phyloP scores from a whole-genome alignment of 1,140 invertebrate species.

The Brevipalpus yothersi region DNA sequence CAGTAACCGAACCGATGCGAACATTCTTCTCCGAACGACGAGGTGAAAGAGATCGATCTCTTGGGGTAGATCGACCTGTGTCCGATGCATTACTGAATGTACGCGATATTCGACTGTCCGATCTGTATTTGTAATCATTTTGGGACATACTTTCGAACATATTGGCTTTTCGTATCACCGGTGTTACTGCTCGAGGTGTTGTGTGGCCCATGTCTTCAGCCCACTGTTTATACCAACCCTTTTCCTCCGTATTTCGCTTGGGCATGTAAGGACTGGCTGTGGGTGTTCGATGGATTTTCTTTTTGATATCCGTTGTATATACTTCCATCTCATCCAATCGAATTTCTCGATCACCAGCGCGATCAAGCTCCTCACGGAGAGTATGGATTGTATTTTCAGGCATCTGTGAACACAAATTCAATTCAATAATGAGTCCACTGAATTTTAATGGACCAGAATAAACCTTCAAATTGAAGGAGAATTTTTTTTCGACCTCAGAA shows the following conservation, averaged over 20 bases:
- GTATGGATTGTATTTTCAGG: too few relatives aligned
- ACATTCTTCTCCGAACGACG: not conserved
- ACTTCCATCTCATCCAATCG: too few relatives aligned
- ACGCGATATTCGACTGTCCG: not conserved
- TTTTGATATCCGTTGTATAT: too few relatives aligned
- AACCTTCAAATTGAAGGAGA: too few relatives aligned
- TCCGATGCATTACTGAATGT: not conserved
- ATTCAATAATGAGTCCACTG: too few relatives aligned
- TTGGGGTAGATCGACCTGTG: not conserved
- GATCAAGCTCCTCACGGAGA: too few relatives aligned
- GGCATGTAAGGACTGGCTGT: not conserved
- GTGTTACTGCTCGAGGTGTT: not conserved
- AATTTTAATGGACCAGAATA: too few relatives aligned
- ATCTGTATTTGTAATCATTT: not conserved
- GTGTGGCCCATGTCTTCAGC: not conserved
- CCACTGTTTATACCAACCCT: not conserved
- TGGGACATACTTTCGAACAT: not conserved
- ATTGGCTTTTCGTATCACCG: not conserved
- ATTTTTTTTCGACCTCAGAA: too few relatives aligned
- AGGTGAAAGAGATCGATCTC: conserved; percentile 1
- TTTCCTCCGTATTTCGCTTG: not conserved
- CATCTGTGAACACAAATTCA: too few relatives aligned
- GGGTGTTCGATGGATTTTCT: too few relatives aligned
- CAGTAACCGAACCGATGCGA: not conserved
- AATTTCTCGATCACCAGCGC: too few relatives aligned